These are phyloP conservation scores for Dermatophagoides farinae DNA, from an alignment of 1,140 invertebrate genomes.

Conservation along the genomic window DNA sequence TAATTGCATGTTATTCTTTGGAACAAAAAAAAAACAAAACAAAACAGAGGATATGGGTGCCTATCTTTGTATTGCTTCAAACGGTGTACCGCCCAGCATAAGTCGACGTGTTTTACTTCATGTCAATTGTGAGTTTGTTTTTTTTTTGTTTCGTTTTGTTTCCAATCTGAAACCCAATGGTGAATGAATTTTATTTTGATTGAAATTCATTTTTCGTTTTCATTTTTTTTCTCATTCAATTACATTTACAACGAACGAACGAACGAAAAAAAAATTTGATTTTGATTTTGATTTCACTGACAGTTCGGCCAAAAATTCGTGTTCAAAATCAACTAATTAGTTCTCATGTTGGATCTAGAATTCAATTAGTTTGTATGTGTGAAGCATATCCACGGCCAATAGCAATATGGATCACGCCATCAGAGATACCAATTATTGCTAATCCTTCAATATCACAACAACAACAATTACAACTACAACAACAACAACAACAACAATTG, in stretches of 20 bases:
- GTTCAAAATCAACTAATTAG: slow-evolving; percentile 61
- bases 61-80: slow-evolving; percentile 60
- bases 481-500: neutral
- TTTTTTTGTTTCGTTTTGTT: neutral
- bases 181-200: too few relatives aligned
- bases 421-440: neutral
- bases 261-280: neutral
- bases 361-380: slow-evolving; percentile 53
- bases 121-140: slow-evolving; percentile 51
- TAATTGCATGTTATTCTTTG: neutral
- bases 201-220: too few relatives aligned
- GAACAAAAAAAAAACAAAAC: too few relatives aligned
- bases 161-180: too few relatives aligned
- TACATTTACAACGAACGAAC: too few relatives aligned
- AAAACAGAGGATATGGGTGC: slow-evolving; percentile 16
- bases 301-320: slow-evolving; percentile 60
- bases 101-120: slow-evolving; percentile 51
- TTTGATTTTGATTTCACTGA: neutral
- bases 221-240: too few relatives aligned
- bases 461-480: neutral
- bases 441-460: neutral
- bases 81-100: slow-evolving; percentile 47
- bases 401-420: slow-evolving; percentile 49
- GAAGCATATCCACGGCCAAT: slow-evolving; percentile 66
- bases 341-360: slow-evolving; percentile 50